phyloP scores from a whole-genome alignment of 2,797 vertebrate species.

The Tachyglossus aculeatus region DNA sequence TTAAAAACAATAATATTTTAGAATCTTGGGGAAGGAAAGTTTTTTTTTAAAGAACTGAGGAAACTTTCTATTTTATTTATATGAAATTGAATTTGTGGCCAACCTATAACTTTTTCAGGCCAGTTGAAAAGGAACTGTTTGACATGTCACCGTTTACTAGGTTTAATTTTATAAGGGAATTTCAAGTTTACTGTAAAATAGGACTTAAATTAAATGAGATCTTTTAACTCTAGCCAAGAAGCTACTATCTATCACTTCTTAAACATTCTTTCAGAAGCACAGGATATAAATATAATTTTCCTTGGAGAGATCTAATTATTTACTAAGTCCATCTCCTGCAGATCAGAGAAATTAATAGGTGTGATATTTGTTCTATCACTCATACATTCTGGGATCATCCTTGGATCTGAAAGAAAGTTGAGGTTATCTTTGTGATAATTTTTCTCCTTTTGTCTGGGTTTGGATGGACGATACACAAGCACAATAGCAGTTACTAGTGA shows the following conservation, averaged over 20 bases:
- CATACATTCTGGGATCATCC: conserved; percentile 10
- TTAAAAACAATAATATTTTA: conserved; percentile 6
- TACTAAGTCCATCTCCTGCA: conserved; percentile 10
- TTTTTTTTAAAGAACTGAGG: neutral
- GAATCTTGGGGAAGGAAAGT: conserved; percentile 22
- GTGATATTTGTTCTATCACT: conserved; percentile 4
- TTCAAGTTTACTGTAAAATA: conserved; percentile 3
- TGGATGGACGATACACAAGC: too few species aligned
- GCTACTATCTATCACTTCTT: conserved; percentile 28
- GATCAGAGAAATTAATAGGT: too few species aligned
- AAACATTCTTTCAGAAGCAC: conserved; percentile 21
- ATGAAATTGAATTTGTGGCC: conserved; percentile 25
- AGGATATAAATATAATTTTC: conserved; percentile 27
- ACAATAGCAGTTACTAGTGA: too few species aligned
- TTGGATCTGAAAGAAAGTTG: conserved; percentile 40
- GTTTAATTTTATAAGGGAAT: conserved; percentile 7
- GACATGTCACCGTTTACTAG: neutral
- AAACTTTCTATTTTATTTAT: conserved; percentile 16
- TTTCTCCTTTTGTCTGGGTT: neutral
- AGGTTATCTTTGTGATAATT: neutral
- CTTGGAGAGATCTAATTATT: conserved; percentile 6
- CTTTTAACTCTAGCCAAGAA: conserved; percentile 24
- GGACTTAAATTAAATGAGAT: conserved; percentile 20
- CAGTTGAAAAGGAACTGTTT: too few species aligned
- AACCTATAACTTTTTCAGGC: too few species aligned